These are phyloP conservation scores for Quadroppia sp. DNA, from an alignment of 2,888 invertebrate genomes.

Conservation along the genomic window DNA sequence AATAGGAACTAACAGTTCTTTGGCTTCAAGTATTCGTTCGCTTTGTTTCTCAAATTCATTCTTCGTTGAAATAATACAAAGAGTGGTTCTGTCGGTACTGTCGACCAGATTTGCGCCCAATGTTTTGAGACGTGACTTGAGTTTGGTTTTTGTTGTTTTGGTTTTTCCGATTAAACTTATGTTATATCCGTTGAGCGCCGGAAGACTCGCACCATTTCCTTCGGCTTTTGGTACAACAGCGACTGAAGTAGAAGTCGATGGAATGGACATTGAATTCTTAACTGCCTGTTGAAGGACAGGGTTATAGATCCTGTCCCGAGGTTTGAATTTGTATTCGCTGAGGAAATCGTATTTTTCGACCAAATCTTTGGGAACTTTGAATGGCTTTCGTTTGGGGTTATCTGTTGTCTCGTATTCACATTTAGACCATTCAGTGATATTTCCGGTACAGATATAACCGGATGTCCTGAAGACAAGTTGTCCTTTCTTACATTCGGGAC, in stretches of 20 bases:
- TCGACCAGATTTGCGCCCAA: constrained; percentile 70
- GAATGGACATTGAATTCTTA: constrained; percentile 8
- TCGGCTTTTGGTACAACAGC: constrained; percentile 2
- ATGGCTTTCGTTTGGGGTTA: constrained; percentile 67
- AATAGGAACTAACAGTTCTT: constrained; percentile 69
- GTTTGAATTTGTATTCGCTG: constrained; percentile 31
- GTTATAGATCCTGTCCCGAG: neutral
- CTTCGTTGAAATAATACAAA: constrained; percentile 70
- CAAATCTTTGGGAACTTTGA: constrained; percentile 64
- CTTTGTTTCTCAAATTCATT: constrained; percentile 65
- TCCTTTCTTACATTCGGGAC: constrained; percentile 69
- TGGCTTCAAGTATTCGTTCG: constrained; percentile 63
- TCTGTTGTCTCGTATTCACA: constrained; percentile 65
- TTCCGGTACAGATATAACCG: constrained; percentile 80
- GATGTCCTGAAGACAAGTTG: constrained; percentile 59
- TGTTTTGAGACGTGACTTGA: constrained; percentile 66
- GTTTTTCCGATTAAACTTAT: constrained; percentile 63
- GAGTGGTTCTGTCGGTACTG: constrained; percentile 63
- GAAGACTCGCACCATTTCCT: neutral
- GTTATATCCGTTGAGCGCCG: constrained; percentile 52
- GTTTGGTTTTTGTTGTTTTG: constrained; percentile 55
- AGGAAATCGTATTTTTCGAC: constrained; percentile 61
- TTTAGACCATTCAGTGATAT: constrained; percentile 81
- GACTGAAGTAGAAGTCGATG: neutral
- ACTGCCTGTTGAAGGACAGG: constrained; percentile 15